Evolutionary conservation across 2,888 invertebrate species (phyloP).

Genomic region (Timema cristinae): DNA sequence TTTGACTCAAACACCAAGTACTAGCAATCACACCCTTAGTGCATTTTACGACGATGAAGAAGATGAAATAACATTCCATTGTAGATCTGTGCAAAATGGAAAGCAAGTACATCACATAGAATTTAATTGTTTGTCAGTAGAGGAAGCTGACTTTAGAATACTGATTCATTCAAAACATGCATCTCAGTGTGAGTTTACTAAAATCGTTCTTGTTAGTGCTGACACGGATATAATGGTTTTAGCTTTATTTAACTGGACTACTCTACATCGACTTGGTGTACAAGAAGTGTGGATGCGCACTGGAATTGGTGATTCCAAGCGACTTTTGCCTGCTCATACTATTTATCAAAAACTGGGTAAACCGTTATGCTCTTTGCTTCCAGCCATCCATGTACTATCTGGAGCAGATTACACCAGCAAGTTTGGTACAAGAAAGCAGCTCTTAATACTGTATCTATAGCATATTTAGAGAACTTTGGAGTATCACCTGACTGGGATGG

Average conservation of each 20-base stretch:
- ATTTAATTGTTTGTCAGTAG: neutral
- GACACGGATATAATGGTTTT: neutral
- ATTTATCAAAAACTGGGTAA: too few relatives aligned
- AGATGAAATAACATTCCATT: neutral
- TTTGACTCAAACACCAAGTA: neutral
- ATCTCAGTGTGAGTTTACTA: neutral
- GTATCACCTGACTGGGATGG: too few relatives aligned
- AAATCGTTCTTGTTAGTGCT: too few relatives aligned
- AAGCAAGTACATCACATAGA: neutral
- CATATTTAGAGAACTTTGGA: too few relatives aligned
- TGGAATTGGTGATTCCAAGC: neutral
- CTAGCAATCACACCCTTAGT: neutral
- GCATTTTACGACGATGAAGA: neutral
- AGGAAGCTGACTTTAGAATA: neutral
- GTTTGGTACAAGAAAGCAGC: too few relatives aligned
- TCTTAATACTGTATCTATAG: too few relatives aligned
- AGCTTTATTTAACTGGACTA: neutral
- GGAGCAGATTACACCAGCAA: too few relatives aligned
- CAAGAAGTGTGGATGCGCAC: conserved; percentile 5
- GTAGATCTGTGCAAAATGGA: neutral
- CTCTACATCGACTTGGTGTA: neutral
- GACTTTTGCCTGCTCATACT: too few relatives aligned
- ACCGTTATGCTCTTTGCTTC: too few relatives aligned
- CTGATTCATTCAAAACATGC: neutral
- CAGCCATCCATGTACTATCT: too few relatives aligned